These are phyloP conservation scores for Meandrusa payeni DNA, from an alignment of 2,888 invertebrate species.

Conservation along the genomic window DNA sequence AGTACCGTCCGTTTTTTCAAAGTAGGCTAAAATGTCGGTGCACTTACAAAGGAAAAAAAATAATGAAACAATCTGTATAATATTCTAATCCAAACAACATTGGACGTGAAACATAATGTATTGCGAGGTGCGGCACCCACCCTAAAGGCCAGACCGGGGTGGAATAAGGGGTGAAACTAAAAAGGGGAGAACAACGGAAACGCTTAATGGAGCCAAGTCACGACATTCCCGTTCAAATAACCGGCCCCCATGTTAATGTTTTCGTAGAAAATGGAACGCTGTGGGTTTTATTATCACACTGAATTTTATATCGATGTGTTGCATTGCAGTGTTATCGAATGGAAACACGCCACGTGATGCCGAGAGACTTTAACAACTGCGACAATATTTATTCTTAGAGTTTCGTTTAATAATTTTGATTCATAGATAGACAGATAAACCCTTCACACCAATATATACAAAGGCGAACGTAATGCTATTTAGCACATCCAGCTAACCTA, in stretches of 20 bases:
- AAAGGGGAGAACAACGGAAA: conserved; percentile 49
- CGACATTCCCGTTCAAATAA: conserved; percentile 60
- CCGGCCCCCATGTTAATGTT: conserved; percentile 42
- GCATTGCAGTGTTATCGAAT: too few species aligned
- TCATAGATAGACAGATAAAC: too few species aligned
- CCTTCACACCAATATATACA: too few species aligned
- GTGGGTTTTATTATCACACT: conserved; percentile 22
- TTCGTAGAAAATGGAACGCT: conserved; percentile 16
- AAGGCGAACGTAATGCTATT: too few species aligned
- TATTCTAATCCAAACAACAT: not conserved
- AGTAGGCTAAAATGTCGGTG: too few species aligned
- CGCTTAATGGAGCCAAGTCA: conserved; percentile 68
- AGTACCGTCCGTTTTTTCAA: too few species aligned
- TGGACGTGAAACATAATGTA: conserved; percentile 30
- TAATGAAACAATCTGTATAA: not conserved
- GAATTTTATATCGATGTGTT: conserved; percentile 27
- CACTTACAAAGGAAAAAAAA: too few species aligned
- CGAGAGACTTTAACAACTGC: too few species aligned
- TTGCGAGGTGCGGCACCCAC: conserved; percentile 39
- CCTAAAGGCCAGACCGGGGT: conserved; percentile 48
- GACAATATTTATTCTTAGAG: too few species aligned
- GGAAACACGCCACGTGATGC: too few species aligned
- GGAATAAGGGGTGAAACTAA: conserved; percentile 38
- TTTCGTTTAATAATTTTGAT: too few species aligned
- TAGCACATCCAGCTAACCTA: too few species aligned